These are phyloP conservation scores for Parelbella ahira DNA, from an alignment of 2,888 invertebrate genomes.

Conservation along the genomic window DNA sequence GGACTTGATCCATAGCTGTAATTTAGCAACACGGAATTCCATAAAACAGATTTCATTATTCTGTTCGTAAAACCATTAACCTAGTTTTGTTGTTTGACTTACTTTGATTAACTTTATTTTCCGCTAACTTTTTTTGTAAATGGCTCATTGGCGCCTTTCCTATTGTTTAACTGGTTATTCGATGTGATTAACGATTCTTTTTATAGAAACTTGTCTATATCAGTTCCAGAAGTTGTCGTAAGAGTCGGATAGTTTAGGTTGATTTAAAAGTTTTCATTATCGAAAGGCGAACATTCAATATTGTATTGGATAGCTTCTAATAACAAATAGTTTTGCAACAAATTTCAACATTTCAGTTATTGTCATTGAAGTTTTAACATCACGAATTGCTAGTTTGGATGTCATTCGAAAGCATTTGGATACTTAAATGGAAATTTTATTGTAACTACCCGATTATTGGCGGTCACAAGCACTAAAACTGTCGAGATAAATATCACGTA, in stretches of 20 bases:
- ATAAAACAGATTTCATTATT: conserved; percentile 22
- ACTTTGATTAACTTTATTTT: conserved; percentile 17
- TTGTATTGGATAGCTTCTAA: no score
- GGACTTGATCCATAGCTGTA: conserved; percentile 7
- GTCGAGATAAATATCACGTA: no score
- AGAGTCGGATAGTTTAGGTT: conserved; percentile 1
- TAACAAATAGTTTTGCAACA: conserved; percentile 4
- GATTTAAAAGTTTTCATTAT: background rate
- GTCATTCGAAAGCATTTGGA: no score
- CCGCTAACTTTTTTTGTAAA: conserved; percentile 7
- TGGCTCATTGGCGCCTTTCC: conserved; percentile 16
- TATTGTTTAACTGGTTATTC: conserved; percentile 16
- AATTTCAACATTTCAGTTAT: conserved; percentile 5
- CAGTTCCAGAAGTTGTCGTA: background rate
- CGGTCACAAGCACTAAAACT: no score
- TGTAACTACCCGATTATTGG: no score
- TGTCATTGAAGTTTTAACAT: conserved; percentile 4
- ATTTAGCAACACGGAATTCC: conserved; percentile 13
- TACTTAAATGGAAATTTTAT: background rate
- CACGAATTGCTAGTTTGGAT: background rate
- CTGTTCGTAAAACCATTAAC: conserved; percentile 22
- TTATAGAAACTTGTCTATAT: conserved; percentile 5
- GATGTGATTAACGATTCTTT: conserved; percentile 11
- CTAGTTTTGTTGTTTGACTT: conserved; percentile 23
- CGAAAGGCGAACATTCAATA: background rate